A percentile compares a stretch with the other conserved stretches of the same genome.
phyloP scores from a whole-genome alignment of 2,888 invertebrate genomes.

The Seira sanloemensis region DNA sequence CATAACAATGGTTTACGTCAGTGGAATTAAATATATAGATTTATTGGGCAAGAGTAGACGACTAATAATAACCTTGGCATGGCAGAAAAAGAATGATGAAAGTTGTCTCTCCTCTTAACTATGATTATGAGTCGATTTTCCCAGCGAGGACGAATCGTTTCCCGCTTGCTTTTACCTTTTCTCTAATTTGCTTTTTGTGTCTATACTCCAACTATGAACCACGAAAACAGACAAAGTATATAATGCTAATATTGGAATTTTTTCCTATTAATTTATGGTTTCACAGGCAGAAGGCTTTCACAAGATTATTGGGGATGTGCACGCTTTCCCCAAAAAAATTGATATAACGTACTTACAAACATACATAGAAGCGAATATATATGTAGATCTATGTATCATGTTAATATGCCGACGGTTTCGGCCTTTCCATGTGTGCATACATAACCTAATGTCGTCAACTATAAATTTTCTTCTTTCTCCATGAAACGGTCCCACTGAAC shows the following conservation, averaged over 20 bases:
- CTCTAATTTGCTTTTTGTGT: no score
- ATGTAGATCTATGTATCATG: no score
- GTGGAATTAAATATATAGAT: no score
- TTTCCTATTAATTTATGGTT: background rate
- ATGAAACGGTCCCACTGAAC: background rate
- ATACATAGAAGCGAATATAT: no score
- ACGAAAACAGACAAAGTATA: no score
- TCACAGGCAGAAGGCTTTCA: background rate
- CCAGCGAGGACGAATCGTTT: background rate
- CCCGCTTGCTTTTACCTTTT: background rate
- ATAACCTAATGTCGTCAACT: background rate
- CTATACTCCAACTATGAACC: background rate
- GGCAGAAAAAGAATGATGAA: slow-evolving; percentile 10
- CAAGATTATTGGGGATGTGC: slow-evolving; percentile 5
- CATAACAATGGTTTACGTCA: no score
- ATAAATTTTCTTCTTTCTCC: background rate
- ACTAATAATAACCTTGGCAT: slow-evolving; percentile 48
- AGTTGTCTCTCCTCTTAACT: background rate
- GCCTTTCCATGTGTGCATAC: no score
- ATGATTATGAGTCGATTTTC: background rate
- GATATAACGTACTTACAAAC: background rate
- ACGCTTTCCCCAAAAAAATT: background rate
- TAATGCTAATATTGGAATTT: background rate
- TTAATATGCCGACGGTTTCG: no score
- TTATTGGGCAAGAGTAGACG: no score